A percentile compares a stretch with the other conserved stretches of the same genome.
phyloP scores from a whole-genome alignment of 2,888 invertebrate species.

The Eueremaeus valkanovi region DNA sequence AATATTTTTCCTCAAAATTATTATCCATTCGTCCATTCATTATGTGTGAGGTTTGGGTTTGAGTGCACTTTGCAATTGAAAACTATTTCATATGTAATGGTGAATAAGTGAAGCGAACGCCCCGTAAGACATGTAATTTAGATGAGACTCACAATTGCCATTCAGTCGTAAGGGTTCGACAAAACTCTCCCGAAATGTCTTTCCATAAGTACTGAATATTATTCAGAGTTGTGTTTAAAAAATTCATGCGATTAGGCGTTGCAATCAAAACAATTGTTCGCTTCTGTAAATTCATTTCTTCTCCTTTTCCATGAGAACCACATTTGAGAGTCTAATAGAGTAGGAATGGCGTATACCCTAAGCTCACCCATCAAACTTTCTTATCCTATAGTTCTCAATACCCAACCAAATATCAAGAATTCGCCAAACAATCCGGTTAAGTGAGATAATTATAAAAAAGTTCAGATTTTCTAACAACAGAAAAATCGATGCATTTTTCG shows the following conservation, averaged over 20 bases:
- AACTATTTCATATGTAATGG: background rate
- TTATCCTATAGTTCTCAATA: too few species aligned
- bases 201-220: background rate
- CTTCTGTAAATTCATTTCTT: background rate
- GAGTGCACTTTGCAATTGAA: conserved; percentile 7
- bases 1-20: too few species aligned
- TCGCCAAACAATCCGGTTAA: too few species aligned
- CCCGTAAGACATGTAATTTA: conserved; percentile 27
- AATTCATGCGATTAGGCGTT: conserved; percentile 9
- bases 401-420: too few species aligned
- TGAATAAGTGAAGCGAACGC: conserved; percentile 20
- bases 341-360: too few species aligned
- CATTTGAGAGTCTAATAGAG: background rate
- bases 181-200: background rate
- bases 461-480: too few species aligned
- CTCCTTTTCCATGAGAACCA: background rate
- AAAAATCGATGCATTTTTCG: too few species aligned
- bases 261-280: conserved; percentile 19
- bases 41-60: background rate
- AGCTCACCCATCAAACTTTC: too few species aligned
- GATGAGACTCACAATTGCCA: background rate
- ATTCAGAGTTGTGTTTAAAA: background rate
- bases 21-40: background rate
- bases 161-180: background rate
- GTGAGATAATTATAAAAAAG: too few species aligned